Base-by-base conservation (phyloP, 2,113 vertebrate species). In the Pangasianodon gigas region DNA sequence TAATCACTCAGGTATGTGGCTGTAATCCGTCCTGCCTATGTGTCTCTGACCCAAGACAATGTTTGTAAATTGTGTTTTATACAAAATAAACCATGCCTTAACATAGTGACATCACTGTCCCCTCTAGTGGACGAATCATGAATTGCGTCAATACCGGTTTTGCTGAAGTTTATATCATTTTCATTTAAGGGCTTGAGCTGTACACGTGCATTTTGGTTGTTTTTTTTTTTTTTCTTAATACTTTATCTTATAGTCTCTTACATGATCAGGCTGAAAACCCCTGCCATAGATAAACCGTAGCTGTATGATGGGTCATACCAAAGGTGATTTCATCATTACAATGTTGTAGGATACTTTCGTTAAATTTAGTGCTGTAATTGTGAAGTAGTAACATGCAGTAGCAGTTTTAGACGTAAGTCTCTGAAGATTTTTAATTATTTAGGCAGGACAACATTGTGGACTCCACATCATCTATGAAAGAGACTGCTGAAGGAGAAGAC, bases 381-480 rank as follows among this genome's bases (percentile, higher is more conserved):
- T n/a, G 9, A 37, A 71, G 62, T 10, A 9, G 62, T n/a, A 11
- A 13, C 62, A 24, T 32, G 32, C 16, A 19, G 26, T 11, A 67
- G 29, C 56, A 21, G 1, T 74, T 67, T 74, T 74, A 74, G 14
- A 26, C 5, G 9, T 51, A 0, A 46, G 2, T 29, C 4, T 81
- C 3, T 81, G 6, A 2, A 0, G 41, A 79, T 32, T 46, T 37
- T 1, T 37, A 0, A 37, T 56, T 29, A 77, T 5, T 81, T 82
- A 92, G 91, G 52, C 91, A 92, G 41, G 91, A 92, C 86, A 92
- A 90, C 85, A 92, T 32, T 4, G 91, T 92, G 82, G 91, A 92
- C 51, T 92, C 91, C 21, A 92, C 91, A 0, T 92, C 91, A 10
- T 90, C 82, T n/a, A 44, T 91, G 82, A 92, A 83, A 60, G 91